Evolutionary conservation across 2,797 vertebrate species (phyloP).

Genomic region (Gobionotothen gibberifrons): DNA sequence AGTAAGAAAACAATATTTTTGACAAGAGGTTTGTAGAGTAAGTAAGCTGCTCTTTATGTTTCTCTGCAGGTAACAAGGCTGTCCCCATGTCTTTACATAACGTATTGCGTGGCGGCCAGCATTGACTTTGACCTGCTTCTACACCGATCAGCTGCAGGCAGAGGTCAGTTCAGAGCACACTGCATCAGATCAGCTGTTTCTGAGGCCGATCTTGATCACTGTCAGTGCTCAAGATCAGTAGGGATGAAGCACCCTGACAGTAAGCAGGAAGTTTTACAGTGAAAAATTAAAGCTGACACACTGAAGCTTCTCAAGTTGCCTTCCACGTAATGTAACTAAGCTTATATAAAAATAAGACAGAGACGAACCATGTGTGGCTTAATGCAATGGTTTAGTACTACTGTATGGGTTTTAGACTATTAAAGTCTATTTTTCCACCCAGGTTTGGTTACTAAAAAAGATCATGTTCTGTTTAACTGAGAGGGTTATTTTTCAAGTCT

Average conservation of each 20-base stretch:
- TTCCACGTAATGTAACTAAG: slow-evolving; percentile 46
- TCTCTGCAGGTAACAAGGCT: not conserved
- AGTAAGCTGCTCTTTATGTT: not conserved
- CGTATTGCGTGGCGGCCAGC: not conserved
- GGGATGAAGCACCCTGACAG: slow-evolving; percentile 54
- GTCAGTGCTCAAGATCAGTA: slow-evolving; percentile 38
- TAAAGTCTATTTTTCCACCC: not conserved
- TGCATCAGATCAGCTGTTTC: slow-evolving; percentile 21
- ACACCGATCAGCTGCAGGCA: not conserved
- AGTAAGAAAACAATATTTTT: no score
- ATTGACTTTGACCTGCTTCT: slow-evolving; percentile 8
- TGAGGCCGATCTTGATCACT: slow-evolving; percentile 43
- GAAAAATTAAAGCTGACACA: slow-evolving; percentile 66
- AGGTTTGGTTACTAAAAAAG: not conserved
- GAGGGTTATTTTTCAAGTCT: not conserved
- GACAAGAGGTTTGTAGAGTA: no score
- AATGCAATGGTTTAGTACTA: not conserved
- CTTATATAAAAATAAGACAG: slow-evolving; percentile 27
- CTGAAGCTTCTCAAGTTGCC: slow-evolving; percentile 41
- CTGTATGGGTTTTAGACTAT: no score
- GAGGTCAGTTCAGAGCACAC: slow-evolving; percentile 27
- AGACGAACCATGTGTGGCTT: slow-evolving; percentile 33
- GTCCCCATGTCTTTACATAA: not conserved
- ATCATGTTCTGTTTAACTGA: not conserved
- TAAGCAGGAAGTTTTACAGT: slow-evolving; percentile 42